Evolutionary conservation across 2,113 vertebrate genomes (phyloP), one percentile per base, ranked within the genome.

Genomic region (Cottus gobio): DNA sequence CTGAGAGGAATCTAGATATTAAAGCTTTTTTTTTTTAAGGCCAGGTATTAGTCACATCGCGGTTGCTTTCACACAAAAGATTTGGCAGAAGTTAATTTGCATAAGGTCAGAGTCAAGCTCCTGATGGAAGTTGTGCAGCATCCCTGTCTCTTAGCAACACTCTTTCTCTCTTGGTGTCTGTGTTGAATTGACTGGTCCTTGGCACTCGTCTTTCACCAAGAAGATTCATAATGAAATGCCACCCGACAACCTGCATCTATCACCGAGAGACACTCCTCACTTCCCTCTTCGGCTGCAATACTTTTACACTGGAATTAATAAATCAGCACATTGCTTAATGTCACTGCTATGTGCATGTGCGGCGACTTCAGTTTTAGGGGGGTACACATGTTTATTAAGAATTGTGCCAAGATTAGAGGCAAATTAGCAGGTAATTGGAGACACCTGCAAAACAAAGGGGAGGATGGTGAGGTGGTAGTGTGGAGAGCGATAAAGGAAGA

Each of bases 111-210:
- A 95, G 94, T 95, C 93, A 91, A 93, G 96, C 96, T 96, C 95
- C 96, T 95, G 96, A 96, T 95, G 96, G 96, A 98, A 98, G 97
- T 98, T 98, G 94, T 95, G 94, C 96, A 96, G 96, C 97, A 96
- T 98, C 97, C 94, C 96, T 90, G 98, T 99, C 96, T 97, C 98
- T 97, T 99, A 99, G 98, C 98, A 99, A 99, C 98, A 95, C 96
- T 95, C 96, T 92, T 95, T 95, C 95, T 94, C 96, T 95, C 94
- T 96, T 95, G 96, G 95, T 96, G 95, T 91, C 93, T 93, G 95
- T 94, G 94, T 95, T 96, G 96, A 96, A 97, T 96, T 96, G 96
- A 96, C 96, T 97, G 96, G 95, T 97, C 96, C 95, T 95, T 95
- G 96, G 96, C 95, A 96, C 97, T 98, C 96, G 95, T 98, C 96